A percentile compares a stretch with the other conserved stretches of the same genome.
phyloP scores from a whole-genome alignment of 1,140 invertebrate genomes.

The Drosophila virilis region DNA sequence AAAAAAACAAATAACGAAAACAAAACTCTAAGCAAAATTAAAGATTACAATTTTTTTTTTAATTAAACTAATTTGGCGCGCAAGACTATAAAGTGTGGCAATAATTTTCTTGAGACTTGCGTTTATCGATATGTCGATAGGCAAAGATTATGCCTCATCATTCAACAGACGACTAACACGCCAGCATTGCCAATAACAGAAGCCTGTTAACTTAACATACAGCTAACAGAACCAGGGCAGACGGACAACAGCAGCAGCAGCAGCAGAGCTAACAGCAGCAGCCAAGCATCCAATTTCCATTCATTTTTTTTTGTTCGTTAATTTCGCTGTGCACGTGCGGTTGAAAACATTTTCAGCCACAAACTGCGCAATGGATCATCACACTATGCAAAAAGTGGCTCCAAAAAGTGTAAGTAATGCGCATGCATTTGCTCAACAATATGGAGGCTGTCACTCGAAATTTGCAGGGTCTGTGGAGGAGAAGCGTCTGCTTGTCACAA shows the following conservation, averaged over 20 bases:
- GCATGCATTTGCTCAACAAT: background rate
- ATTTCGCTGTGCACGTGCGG: conserved; percentile 43
- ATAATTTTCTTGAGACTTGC: too few species aligned
- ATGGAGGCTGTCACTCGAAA: background rate
- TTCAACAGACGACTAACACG: conserved; percentile 6
- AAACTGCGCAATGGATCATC: conserved; percentile 65
- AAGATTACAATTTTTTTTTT: background rate
- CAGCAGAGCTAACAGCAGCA: conserved; percentile 12
- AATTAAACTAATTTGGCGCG: conserved; percentile 7
- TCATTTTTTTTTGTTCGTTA: conserved; percentile 32
- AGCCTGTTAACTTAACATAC: conserved; percentile 26
- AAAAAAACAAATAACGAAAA: conserved; percentile 23
- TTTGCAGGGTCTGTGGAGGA: conserved; percentile 62
- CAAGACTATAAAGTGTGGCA: background rate
- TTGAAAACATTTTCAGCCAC: conserved; percentile 31
- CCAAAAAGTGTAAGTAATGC: conserved; percentile 68
- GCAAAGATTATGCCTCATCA: background rate
- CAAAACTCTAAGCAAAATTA: background rate
- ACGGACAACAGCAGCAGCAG: conserved; percentile 16
- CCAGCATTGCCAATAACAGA: conserved; percentile 12
- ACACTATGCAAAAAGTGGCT: conserved; percentile 77
- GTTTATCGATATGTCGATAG: conserved; percentile 18
- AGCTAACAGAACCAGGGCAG: conserved; percentile 34
- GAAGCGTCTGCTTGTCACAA: conserved; percentile 53
- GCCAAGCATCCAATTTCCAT: conserved; percentile 30